Conservation (phyloP, 2,113 vertebrate genomes). For the Syrrhaptes paradoxus region DNA sequence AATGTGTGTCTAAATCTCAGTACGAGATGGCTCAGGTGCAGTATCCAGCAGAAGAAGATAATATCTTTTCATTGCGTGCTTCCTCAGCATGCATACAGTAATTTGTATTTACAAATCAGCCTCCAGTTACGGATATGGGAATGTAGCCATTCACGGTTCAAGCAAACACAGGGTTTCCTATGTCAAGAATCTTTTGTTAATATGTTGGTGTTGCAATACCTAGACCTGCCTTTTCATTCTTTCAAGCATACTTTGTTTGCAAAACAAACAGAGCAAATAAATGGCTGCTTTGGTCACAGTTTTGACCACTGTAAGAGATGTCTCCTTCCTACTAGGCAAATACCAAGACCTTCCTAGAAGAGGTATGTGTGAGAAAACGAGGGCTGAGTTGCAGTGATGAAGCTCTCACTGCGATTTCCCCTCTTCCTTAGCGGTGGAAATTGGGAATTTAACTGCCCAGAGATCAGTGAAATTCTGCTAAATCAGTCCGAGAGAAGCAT, state of each 20-base stretch:
- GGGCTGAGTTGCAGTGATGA: neutral
- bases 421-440: neutral
- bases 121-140: neutral
- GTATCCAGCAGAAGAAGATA: neutral
- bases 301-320: neutral
- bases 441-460: neutral
- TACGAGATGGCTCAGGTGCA: neutral
- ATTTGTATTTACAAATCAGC: neutral
- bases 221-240: slow-evolving; percentile 19
- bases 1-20: neutral
- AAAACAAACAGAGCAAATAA: neutral
- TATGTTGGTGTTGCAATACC: slow-evolving; percentile 11
- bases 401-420: neutral
- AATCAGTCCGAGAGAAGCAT: neutral
- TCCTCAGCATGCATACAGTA: neutral
- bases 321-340: neutral
- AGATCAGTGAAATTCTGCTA: neutral
- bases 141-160: neutral
- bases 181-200: slow-evolving; percentile 4
- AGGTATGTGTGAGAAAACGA: neutral
- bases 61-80: neutral
- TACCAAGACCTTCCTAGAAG: neutral
- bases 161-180: neutral
- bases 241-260: slow-evolving; percentile 8
- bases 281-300: neutral